Evolutionary conservation across 2,113 vertebrate genomes (phyloP).

Genomic region (Condylura cristata): DNA sequence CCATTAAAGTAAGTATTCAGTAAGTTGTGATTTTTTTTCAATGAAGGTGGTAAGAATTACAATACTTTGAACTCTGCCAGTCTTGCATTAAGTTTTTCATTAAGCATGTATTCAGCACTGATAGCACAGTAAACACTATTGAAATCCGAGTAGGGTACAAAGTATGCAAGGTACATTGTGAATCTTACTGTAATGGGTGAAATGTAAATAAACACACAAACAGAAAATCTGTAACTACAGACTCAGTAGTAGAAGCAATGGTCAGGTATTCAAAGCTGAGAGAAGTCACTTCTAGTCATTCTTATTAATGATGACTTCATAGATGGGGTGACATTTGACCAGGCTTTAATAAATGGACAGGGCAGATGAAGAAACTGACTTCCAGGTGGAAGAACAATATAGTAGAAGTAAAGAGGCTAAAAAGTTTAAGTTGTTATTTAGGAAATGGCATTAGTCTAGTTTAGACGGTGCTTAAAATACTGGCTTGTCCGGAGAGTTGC

Average conservation of each 20-base stretch:
- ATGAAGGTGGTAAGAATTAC: background rate
- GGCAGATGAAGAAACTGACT: background rate
- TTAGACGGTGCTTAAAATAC: conserved; percentile 25
- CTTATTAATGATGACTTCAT: background rate
- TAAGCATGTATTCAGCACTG: background rate
- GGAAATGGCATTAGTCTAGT: conserved; percentile 1
- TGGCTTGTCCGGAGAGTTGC: background rate
- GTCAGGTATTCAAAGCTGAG: background rate
- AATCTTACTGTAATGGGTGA: background rate
- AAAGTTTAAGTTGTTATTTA: conserved; percentile 41
- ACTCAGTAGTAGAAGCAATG: background rate
- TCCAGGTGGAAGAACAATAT: background rate
- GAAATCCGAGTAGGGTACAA: no score
- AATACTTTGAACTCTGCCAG: background rate
- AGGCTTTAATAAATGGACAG: background rate
- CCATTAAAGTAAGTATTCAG: conserved; percentile 94
- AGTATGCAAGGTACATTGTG: background rate
- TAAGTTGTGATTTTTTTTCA: background rate
- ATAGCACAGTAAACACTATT: background rate
- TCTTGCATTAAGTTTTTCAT: background rate
- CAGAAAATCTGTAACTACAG: background rate
- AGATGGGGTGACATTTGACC: background rate
- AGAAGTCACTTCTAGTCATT: background rate
- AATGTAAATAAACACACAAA: background rate
- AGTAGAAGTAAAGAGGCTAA: background rate